These are phyloP conservation scores for Cydia pomonella DNA, from an alignment of 1,140 invertebrate species.

Conservation along the genomic window DNA sequence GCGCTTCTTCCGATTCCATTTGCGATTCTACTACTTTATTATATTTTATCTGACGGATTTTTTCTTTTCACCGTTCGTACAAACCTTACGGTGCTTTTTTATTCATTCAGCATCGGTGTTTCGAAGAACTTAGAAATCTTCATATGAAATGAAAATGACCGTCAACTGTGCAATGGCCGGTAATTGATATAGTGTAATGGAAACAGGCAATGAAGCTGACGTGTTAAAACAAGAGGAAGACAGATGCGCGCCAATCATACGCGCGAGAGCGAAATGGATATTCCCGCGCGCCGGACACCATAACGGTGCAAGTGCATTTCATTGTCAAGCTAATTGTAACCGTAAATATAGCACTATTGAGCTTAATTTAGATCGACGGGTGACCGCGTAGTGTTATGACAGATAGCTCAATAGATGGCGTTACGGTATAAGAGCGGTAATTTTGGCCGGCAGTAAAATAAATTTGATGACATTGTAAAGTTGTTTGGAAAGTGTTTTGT, in stretches of 20 bases:
- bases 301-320: slow-evolving; percentile 63
- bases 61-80: slow-evolving; percentile 40
- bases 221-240: slow-evolving; percentile 69
- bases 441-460: slow-evolving; percentile 25
- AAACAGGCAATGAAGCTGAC: slow-evolving; percentile 73
- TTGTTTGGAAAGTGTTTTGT: slow-evolving; percentile 37
- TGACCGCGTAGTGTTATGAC: slow-evolving; percentile 39
- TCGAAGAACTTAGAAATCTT: background rate
- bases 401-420: slow-evolving; percentile 69
- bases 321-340: slow-evolving; percentile 65
- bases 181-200: slow-evolving; percentile 78
- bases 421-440: slow-evolving; percentile 48
- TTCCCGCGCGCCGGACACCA: slow-evolving; percentile 43
- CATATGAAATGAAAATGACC: slow-evolving; percentile 42
- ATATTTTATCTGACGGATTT: slow-evolving; percentile 58
- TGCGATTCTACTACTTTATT: slow-evolving; percentile 62
- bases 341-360: slow-evolving; percentile 54
- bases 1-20: slow-evolving; percentile 66
- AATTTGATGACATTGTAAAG: slow-evolving; percentile 32
- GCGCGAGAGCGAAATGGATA: slow-evolving; percentile 61
- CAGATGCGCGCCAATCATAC: slow-evolving; percentile 46
- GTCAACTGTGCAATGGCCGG: slow-evolving; percentile 52
- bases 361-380: slow-evolving; percentile 57
- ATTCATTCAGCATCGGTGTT: slow-evolving; percentile 32
- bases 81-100: slow-evolving; percentile 21